Evolutionary conservation across 2,888 invertebrate species (phyloP), one percentile per base, ranked within the genome.

Genomic region (Ichneumon xanthorius): DNA sequence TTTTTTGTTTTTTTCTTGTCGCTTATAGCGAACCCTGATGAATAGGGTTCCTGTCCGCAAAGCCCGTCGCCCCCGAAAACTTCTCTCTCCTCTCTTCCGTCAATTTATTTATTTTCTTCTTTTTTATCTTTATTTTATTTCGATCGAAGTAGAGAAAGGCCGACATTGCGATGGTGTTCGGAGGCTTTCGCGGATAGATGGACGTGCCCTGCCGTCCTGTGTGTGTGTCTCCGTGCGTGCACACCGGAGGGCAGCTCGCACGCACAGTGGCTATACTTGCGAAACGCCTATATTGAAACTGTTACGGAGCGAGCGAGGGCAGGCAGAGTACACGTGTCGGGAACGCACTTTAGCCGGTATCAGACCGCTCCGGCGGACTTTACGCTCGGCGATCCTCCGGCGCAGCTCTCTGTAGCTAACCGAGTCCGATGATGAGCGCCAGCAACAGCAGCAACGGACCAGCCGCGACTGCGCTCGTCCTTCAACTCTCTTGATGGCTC

Each of bases 1-100:
- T 9, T 19, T 2, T 67, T 7, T 19, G 5, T 68, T 40, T 48
- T 22, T 14, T 68, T 68, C 22, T 22, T 4, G 87, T 88, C 85
- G 87, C 87, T 89, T 88, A 90, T 90, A 89, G 89, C 88, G 87
- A 89, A 89, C 85, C 90, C 89, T 0, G 88, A 90, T 91, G 90
- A 91, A 91, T 91, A 90, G 90, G 89, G 85, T 89, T 90, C 89
- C 89, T 22, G 53, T 67, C 26, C 30, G 22, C 90, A 90, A 90
- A 91, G 89, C 89, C 88, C 78, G 88, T 40, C 2, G 40, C 40
- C 40, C 40, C 11, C 11, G 40, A 40, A 40, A 40, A 37, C 37
- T 37, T 9, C 9, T 88, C 86, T 85, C 81, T 89, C 84, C 22
- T 19, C n/a, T 53, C 65, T 63, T 19, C n/a, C 67, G n/a, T 55